Evolutionary conservation across 1,140 invertebrate genomes (phyloP), one percentile per base, ranked within the genome.

Genomic region (Gryllus bimaculatus): DNA sequence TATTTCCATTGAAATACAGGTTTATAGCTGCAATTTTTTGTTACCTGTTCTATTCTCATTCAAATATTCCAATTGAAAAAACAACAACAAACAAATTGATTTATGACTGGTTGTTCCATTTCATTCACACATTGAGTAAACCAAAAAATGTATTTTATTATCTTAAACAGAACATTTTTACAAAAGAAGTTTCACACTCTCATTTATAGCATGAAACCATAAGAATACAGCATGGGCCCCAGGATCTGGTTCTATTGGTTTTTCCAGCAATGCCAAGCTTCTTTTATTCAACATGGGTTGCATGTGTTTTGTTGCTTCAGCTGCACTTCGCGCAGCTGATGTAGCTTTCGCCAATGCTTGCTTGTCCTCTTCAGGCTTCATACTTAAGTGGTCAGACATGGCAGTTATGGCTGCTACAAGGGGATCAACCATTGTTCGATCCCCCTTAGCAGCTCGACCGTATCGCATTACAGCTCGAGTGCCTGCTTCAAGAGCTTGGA

Each of bases 351-450:
- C 86, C 75, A 90, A 86, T 78, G 85, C 84, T 74, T 86, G 79
- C 10, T 87, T 66, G 12, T 81, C 49, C 39, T 81, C 76, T 39
- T 83, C 81, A 47, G 82, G 79, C 79, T 83, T 79, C 75, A 81
- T n/a, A 78, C 48, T 80, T 78, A 82, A 83, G 74, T 74, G 81
- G 76, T 84, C 82, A 79, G 79, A 79, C 76, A 82, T 84, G 78
- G 77, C 78, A 73, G 80, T 74, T 75, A 83, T 79, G 7, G 85
- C 87, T 26, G 86, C 82, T 78, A 83, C 78, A 73, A 91, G 83
- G 78, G 87, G 84, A 83, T 89, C 88, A 18, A 89, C 81, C 88
- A 93, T 89, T 21, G 90, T 91, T 81, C 90, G 83, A 80, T 92
- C 87, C 0, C 88, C 89, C 78, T 85, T 83, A 78, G 87, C 81